These are phyloP conservation scores for Anguilla marmorata DNA, from an alignment of 2,797 vertebrate species.

Conservation along the genomic window DNA sequence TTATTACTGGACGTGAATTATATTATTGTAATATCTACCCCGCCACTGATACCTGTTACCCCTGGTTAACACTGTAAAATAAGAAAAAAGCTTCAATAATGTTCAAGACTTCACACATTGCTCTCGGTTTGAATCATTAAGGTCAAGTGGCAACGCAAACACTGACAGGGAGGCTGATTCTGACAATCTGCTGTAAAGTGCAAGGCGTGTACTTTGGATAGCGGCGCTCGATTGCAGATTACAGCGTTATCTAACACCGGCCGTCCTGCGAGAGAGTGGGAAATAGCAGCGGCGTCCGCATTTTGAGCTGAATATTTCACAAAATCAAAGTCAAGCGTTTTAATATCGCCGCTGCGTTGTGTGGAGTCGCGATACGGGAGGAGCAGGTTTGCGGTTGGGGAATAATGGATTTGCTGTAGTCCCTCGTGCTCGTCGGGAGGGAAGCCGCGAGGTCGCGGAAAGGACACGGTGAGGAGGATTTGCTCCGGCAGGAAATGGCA, in stretches of 20 bases:
- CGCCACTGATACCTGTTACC: background rate
- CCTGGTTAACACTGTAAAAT: slow-evolving; percentile 6
- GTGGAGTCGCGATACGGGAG: background rate
- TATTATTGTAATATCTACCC: background rate
- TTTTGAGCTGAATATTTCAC: background rate
- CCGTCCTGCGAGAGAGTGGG: background rate
- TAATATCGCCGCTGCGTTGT: slow-evolving; percentile 7
- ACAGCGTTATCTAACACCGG: background rate
- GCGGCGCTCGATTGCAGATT: background rate
- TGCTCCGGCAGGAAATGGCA: slow-evolving; percentile 66
- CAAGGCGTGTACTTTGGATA: background rate
- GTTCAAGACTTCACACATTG: slow-evolving; percentile 31
- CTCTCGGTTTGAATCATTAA: slow-evolving; percentile 32
- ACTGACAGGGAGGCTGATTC: slow-evolving; percentile 4
- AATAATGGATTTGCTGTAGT: slow-evolving; percentile 26
- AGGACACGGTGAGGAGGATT: slow-evolving; percentile 63
- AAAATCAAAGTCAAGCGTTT: slow-evolving; percentile 6
- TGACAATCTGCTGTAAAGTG: slow-evolving; percentile 20
- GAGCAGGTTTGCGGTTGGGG: background rate
- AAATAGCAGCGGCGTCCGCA: background rate
- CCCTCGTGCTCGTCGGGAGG: slow-evolving; percentile 21
- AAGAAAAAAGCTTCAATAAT: slow-evolving; percentile 14
- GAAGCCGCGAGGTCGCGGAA: slow-evolving; percentile 60
- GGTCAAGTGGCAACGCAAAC: slow-evolving; percentile 36
- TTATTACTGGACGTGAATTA: background rate